These are phyloP conservation scores for Tricholaema leucomelas DNA, from an alignment of 2,113 vertebrate species.

Conservation along the genomic window DNA sequence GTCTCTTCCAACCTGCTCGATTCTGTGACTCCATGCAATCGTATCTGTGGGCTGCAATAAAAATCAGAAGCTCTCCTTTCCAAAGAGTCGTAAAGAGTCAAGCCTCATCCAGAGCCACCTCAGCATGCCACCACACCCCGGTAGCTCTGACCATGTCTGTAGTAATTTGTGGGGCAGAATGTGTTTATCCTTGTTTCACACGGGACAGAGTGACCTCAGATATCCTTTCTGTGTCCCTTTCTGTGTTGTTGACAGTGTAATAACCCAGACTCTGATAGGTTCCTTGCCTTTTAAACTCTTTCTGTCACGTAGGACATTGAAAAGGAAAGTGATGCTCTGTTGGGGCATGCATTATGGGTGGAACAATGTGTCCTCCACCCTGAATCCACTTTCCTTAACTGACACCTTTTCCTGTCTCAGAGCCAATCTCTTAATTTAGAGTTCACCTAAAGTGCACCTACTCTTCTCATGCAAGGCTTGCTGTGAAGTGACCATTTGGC, in stretches of 20 bases:
- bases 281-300: not conserved
- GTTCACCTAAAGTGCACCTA: not conserved
- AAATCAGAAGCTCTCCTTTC: not conserved
- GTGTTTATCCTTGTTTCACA: not conserved
- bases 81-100: not conserved
- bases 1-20: no score
- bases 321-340: conserved; percentile 6
- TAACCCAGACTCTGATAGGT: not conserved
- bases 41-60: not conserved
- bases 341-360: not conserved
- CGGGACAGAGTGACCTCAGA: not conserved
- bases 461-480: not conserved
- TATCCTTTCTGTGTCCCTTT: not conserved
- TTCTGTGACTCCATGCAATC: no score
- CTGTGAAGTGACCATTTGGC: not conserved
- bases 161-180: not conserved
- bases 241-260: not conserved
- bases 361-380: not conserved
- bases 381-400: not conserved
- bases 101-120: not conserved
- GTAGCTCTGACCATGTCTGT: not conserved
- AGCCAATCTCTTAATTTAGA: not conserved
- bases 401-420: conserved; percentile 5
- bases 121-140: no score
- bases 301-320: not conserved